These are phyloP conservation scores for Phoebastria nigripes DNA, from an alignment of 2,797 vertebrate genomes.

Conservation along the genomic window DNA sequence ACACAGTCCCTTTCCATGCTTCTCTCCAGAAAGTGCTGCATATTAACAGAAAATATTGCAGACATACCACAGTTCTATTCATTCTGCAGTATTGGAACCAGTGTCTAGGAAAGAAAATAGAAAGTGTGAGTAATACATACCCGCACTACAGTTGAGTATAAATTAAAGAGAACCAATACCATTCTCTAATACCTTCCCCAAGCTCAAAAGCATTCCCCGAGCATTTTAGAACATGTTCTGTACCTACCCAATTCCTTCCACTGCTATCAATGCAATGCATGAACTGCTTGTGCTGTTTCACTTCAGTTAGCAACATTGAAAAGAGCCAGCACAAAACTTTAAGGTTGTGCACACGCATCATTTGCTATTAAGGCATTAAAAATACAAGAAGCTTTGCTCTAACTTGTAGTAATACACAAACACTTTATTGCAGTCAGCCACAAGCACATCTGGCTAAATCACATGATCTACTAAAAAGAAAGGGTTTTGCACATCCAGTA, in stretches of 20 bases:
- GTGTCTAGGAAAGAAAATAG: constrained; percentile 79
- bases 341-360: not conserved
- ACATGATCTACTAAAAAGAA: not conserved
- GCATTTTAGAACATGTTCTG: not conserved
- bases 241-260: not conserved
- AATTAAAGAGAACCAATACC: not conserved
- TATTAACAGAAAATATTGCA: constrained; percentile 57
- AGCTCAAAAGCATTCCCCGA: not conserved
- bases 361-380: not conserved
- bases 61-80: constrained; percentile 53
- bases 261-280: not conserved
- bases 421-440: not conserved
- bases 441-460: not conserved
- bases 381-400: not conserved
- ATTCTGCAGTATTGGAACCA: constrained; percentile 85
- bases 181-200: not conserved
- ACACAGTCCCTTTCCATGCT: constrained; percentile 81
- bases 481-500: not conserved
- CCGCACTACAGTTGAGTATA: not conserved
- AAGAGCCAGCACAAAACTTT: not conserved
- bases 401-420: not conserved
- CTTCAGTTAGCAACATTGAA: not conserved
- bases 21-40: constrained; percentile 68
- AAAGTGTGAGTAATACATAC: not conserved
- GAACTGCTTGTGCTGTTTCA: not conserved